Base-by-base conservation (phyloP, 2,797 vertebrate genomes). In the Botia kubotai region DNA sequence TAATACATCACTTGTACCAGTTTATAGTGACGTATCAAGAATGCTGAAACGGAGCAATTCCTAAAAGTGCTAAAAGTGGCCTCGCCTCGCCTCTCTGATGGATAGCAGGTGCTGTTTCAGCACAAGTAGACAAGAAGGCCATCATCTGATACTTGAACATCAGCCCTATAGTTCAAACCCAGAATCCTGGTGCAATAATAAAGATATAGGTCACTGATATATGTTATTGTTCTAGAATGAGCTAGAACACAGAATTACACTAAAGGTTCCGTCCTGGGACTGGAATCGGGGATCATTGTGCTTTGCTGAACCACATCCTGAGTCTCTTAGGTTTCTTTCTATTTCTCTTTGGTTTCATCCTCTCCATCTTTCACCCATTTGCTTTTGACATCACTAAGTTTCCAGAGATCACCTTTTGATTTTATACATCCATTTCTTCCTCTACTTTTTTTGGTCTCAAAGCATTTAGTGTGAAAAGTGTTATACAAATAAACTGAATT, bases 51-150 rank as follows among this genome's bases (percentile, higher is more conserved):
- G 12, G 55, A 74, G 52, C 19, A 48, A 74, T 75, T 79, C 33
- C 50, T 71, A 23, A 80, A 46, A 63, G 55, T 77, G 29, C 77
- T 76, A 55, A 46, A 29, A 52, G 23, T 33, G 6, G 57, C 23
- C 23, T 26, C 23, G 33, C 69, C 71, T 5, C 53, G 62, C 67
- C 55, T 72, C 72, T 4, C 17, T 76, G 80, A 84, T 84, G 70
- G 75, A 84, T 82, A 65, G 69, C 72, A 5, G 23, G 19, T 74
- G 70, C 62, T 84, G 69, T 77, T 84, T 84, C 77, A 80, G 82
- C 77, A 82, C 63, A 80, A 82, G 52, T 23, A 21, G 23, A 52
- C 62, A 81, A 81, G n/a, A 14, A 53, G 63, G 66, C 62, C 72
- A 57, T 82, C 66, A 76, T 75, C 68, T 74, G 73, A 77, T 70